Percentiles rank a stretch among this genome's conserved stretches.
Evolutionary conservation across 2,113 vertebrate genomes (phyloP).

Genomic region (Nothoprocta pentlandii): DNA sequence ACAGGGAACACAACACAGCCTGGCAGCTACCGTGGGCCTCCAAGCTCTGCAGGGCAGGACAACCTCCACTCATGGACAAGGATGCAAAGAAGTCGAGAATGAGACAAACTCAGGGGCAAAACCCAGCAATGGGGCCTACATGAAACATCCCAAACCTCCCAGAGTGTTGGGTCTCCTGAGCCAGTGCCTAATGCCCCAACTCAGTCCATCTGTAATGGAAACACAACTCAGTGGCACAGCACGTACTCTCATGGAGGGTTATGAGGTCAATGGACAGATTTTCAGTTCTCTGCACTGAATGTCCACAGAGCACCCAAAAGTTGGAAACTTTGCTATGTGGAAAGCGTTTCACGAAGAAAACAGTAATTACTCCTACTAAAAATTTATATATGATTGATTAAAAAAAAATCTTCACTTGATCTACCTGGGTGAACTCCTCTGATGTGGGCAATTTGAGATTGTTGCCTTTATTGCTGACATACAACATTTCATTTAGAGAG

Average conservation of each 20-base stretch:
- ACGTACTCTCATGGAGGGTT: background rate
- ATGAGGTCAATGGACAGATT: conserved; percentile 28
- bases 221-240: background rate
- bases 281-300: conserved; percentile 11
- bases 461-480: background rate
- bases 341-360: background rate
- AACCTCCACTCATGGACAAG: background rate
- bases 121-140: background rate
- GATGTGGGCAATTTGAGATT: background rate
- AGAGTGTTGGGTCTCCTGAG: background rate
- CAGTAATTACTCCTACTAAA: background rate
- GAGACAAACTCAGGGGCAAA: background rate
- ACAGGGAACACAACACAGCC: background rate
- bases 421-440: background rate
- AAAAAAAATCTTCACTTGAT: background rate
- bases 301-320: conserved; percentile 12
- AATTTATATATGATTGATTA: background rate
- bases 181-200: background rate
- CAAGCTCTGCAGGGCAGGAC: background rate
- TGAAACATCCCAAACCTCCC: background rate
- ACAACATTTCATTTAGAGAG: background rate
- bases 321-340: background rate
- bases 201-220: background rate
- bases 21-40: background rate
- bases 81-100: background rate